These are phyloP conservation scores for Gymnoscelis rufifasciata DNA, from an alignment of 2,888 invertebrate genomes.

Conservation along the genomic window DNA sequence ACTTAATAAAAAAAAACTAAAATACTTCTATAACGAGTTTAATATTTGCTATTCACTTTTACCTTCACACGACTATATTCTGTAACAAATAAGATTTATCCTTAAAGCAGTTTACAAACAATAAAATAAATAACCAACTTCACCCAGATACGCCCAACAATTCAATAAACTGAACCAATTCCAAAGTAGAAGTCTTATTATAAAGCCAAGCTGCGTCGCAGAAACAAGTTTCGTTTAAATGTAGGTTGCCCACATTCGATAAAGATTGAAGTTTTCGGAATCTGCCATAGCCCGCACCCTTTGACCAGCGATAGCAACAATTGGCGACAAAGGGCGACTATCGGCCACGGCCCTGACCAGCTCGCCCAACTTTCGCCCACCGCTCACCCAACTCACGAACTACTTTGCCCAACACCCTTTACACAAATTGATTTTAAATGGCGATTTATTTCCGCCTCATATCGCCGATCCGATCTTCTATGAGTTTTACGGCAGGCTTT, in stretches of 20 bases:
- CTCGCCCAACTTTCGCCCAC: conserved; percentile 24
- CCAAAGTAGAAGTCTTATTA: not conserved
- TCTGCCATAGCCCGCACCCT: conserved; percentile 29
- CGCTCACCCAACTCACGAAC: conserved; percentile 52
- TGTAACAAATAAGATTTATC: too few relatives aligned
- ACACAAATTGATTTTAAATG: conserved; percentile 80
- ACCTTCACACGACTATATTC: too few relatives aligned
- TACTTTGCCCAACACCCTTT: conserved; percentile 67
- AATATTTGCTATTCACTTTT: too few relatives aligned
- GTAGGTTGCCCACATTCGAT: conserved; percentile 13
- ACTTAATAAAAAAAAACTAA: too few relatives aligned
- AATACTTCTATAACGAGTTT: too few relatives aligned
- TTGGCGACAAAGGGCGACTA: conserved; percentile 34
- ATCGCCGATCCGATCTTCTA: conserved; percentile 76
- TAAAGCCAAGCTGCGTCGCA: not conserved
- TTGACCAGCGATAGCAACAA: conserved; percentile 35
- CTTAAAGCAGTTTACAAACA: not conserved
- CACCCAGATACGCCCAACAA: too few relatives aligned
- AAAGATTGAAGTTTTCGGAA: conserved; percentile 26
- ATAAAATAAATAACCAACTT: too few relatives aligned
- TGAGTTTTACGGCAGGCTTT: conserved; percentile 75
- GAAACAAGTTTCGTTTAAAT: conserved; percentile 7
- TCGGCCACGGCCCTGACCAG: conserved; percentile 39
- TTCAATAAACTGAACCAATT: not conserved
- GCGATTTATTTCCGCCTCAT: conserved; percentile 79